A percentile compares a stretch with the other conserved stretches of the same genome.
phyloP scores from a whole-genome alignment of 2,797 vertebrate genomes.

The Takifugu rubripes region DNA sequence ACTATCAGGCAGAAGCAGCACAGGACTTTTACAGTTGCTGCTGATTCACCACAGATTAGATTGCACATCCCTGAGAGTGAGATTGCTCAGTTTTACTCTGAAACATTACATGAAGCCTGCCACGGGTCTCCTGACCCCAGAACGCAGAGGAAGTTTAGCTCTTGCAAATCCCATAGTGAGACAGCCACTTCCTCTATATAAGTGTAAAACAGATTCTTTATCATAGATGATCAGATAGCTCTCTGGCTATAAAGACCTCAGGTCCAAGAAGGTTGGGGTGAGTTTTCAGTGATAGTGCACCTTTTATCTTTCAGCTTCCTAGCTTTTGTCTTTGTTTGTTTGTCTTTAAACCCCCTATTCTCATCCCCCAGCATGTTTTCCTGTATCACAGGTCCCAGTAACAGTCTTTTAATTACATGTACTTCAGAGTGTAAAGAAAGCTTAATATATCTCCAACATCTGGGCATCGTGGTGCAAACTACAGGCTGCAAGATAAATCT shows the following conservation, averaged over 20 bases:
- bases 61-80: slow-evolving; percentile 26
- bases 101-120: background rate
- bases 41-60: slow-evolving; percentile 75
- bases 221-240: slow-evolving; percentile 46
- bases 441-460: too few species aligned
- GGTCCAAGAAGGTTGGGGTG: slow-evolving; percentile 3
- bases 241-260: slow-evolving; percentile 60
- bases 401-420: background rate
- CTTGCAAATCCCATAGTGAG: slow-evolving; percentile 17
- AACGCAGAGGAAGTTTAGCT: slow-evolving; percentile 15
- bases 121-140: slow-evolving; percentile 5
- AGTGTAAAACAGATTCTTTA: slow-evolving; percentile 43
- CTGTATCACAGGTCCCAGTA: background rate
- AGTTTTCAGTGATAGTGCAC: slow-evolving; percentile 3
- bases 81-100: slow-evolving; percentile 42
- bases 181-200: slow-evolving; percentile 12
- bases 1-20: slow-evolving; percentile 64
- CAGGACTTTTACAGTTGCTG: slow-evolving; percentile 66
- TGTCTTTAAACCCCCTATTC: too few species aligned
- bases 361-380: background rate
- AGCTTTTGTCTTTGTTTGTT: background rate
- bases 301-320: slow-evolving; percentile 4
- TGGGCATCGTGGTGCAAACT: too few species aligned
- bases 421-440: too few species aligned
- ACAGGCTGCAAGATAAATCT: too few species aligned